A percentile compares a stretch with the other conserved stretches of the same genome.
Conservation (phyloP, 1,140 invertebrate species). For the Heterodera schachtii region DNA sequence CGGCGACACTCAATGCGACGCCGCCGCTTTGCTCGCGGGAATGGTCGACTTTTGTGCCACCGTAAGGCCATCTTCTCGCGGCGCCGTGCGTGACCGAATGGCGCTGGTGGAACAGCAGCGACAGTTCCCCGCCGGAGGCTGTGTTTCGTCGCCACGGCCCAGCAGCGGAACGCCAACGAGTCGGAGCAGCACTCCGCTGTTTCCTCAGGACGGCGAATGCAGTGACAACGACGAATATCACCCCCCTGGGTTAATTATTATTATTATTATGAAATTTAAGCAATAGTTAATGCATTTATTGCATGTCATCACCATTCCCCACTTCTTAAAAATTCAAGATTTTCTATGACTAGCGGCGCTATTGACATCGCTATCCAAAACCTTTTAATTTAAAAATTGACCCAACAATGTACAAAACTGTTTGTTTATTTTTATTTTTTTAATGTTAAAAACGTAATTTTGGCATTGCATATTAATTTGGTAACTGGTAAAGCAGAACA, state of each 20-base stretch:
- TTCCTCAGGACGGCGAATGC: neutral
- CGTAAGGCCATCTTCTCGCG: constrained; percentile 1
- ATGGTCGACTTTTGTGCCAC: neutral
- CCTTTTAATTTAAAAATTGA: too few relatives aligned
- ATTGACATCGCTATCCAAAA: too few relatives aligned
- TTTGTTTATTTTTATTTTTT: too few relatives aligned
- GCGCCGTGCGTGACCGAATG: neutral
- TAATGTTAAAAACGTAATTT: too few relatives aligned
- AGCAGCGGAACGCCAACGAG: neutral
- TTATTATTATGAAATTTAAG: neutral
- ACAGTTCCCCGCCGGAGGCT: neutral
- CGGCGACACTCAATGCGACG: constrained; percentile 1
- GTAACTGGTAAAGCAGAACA: too few relatives aligned
- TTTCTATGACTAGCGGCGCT: too few relatives aligned
- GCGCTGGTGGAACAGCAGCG: too few relatives aligned
- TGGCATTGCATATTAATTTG: too few relatives aligned
- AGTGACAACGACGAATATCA: constrained; percentile 18
- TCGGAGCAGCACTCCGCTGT: neutral
- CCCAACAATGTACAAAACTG: too few relatives aligned
- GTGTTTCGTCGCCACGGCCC: neutral
- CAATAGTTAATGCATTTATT: too few relatives aligned
- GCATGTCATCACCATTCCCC: too few relatives aligned
- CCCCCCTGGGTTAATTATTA: neutral
- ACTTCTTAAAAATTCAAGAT: too few relatives aligned
- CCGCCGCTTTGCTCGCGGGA: constrained; percentile 3